These are phyloP conservation scores for Drosophila paulistorum DNA, from an alignment of 1,140 invertebrate genomes.

Conservation along the genomic window DNA sequence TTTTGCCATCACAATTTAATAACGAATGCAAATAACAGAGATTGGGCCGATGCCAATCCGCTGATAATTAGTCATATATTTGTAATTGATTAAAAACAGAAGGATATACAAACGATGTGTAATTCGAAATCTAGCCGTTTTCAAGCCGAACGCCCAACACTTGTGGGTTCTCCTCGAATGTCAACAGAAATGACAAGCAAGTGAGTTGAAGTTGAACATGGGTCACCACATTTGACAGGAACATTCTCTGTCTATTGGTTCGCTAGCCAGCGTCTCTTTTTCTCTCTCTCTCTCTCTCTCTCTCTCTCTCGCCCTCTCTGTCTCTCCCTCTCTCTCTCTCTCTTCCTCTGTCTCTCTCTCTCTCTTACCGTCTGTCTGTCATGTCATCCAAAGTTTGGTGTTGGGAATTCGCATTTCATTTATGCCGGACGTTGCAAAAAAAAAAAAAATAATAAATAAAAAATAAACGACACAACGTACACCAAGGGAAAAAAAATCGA, in stretches of 20 bases:
- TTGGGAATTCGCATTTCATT: conserved; percentile 38
- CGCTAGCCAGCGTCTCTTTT: not conserved
- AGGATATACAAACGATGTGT: too few species aligned
- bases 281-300: too few species aligned
- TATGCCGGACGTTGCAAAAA: conserved; percentile 28
- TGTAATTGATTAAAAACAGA: too few species aligned
- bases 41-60: not conserved
- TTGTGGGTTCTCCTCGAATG: conserved; percentile 23
- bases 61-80: not conserved
- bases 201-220: conserved; percentile 11
- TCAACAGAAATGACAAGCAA: conserved; percentile 40
- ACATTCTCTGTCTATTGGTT: conserved; percentile 15
- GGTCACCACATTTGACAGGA: conserved; percentile 40
- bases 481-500: conserved; percentile 24
- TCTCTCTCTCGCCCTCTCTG: not conserved
- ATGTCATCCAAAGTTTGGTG: conserved; percentile 30
- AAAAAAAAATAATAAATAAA: not conserved
- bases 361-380: conserved; percentile 6
- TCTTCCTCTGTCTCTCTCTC: not conserved
- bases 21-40: not conserved
- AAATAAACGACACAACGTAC: not conserved
- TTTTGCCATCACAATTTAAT: not conserved
- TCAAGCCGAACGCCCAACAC: not conserved
- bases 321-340: too few species aligned
- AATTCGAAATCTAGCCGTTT: not conserved